Conservation (phyloP, 2,888 invertebrate genomes). For the Hydriomena furcata region DNA sequence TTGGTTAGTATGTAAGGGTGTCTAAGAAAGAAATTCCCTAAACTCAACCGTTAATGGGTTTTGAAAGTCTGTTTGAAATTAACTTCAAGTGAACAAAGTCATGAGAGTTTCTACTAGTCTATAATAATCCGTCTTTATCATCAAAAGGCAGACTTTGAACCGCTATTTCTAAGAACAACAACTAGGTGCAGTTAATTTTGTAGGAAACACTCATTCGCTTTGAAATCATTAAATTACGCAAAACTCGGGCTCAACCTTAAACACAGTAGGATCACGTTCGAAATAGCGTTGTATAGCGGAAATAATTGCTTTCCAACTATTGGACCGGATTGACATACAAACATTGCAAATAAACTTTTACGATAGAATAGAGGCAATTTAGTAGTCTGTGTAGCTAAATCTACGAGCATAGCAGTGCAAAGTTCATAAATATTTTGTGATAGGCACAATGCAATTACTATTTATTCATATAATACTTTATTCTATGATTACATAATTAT, state of each 20-base stretch:
- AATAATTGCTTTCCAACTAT: conserved; percentile 32
- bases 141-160: conserved; percentile 1
- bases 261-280: conserved; percentile 30
- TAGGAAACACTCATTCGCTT: conserved; percentile 21
- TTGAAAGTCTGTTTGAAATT: too few relatives aligned
- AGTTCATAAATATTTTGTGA: conserved; percentile 4
- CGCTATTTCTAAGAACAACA: conserved; percentile 23
- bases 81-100: too few relatives aligned
- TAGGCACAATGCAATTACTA: background rate
- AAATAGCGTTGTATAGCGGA: conserved; percentile 27
- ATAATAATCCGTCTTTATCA: too few relatives aligned
- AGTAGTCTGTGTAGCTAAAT: conserved; percentile 10
- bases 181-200: conserved; percentile 2
- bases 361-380: conserved; percentile 19
- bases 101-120: too few relatives aligned
- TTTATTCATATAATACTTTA: too few relatives aligned
- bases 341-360: conserved; percentile 26
- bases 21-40: too few relatives aligned
- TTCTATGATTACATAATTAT: too few relatives aligned
- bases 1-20: too few relatives aligned
- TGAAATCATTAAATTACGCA: conserved; percentile 33
- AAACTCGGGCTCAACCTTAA: conserved; percentile 23
- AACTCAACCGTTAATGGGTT: too few relatives aligned
- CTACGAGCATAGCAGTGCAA: conserved; percentile 3
- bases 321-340: conserved; percentile 27